A percentile compares a stretch with the other conserved stretches of the same genome.
Evolutionary conservation across 2,113 vertebrate species (phyloP).

Genomic region (Entomyzon cyanotis): DNA sequence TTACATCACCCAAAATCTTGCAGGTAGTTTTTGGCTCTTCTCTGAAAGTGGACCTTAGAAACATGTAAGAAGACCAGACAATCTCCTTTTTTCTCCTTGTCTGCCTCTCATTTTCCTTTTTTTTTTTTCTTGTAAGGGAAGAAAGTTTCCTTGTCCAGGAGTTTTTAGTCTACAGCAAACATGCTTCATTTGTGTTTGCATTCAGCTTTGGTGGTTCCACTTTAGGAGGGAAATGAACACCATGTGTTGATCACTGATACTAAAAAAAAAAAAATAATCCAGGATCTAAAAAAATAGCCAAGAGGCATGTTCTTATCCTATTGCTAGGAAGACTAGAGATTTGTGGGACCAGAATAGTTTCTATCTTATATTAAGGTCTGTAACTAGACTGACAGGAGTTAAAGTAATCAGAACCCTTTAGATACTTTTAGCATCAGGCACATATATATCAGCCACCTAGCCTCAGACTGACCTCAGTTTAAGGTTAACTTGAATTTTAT

Average conservation of each 20-base stretch:
- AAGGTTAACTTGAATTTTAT: slow-evolving; percentile 25
- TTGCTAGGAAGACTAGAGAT: slow-evolving; percentile 29
- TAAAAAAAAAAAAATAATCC: background rate
- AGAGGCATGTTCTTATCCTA: background rate
- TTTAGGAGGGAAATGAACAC: background rate
- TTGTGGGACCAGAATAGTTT: slow-evolving; percentile 27
- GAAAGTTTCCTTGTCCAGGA: background rate
- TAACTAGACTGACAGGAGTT: background rate
- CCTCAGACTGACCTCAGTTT: slow-evolving; percentile 10
- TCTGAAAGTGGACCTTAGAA: background rate
- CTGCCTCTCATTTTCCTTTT: accelerated
- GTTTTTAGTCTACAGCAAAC: background rate
- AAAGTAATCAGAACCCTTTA: background rate
- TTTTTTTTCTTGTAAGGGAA: background rate
- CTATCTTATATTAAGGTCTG: background rate
- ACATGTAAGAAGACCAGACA: background rate
- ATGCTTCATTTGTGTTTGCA: background rate
- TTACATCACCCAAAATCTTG: background rate
- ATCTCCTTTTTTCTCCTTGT: accelerated
- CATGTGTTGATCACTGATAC: background rate
- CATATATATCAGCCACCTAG: background rate
- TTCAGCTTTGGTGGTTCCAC: background rate
- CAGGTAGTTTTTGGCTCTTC: background rate
- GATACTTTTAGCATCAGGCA: background rate
- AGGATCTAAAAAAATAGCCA: background rate